Base-by-base conservation (phyloP, 1,140 invertebrate genomes). In the Bombus vancouverensis region DNA sequence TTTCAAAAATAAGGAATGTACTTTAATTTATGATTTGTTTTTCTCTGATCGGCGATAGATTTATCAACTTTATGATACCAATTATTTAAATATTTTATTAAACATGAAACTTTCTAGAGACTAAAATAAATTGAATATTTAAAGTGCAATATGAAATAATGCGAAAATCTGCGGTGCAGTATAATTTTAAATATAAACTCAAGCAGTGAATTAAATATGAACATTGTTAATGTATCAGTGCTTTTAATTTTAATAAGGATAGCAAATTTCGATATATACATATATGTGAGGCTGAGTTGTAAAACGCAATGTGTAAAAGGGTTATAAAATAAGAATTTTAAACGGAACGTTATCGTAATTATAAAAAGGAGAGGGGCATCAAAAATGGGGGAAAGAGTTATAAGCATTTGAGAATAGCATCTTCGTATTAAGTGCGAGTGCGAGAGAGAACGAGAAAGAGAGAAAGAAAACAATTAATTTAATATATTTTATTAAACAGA, bases 401-500 rank as follows among this genome's bases (percentile, higher is more conserved):
- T 81, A 87, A 72, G 39, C 83, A 62, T 34, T 70, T 39, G 47
- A 39, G 47, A 22, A 68, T 62, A 74, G 73, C 34, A 80, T 84
- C 81, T 81, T 74, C 39, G 83, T 84, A 90, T 65, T 83, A 82
- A 87, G 13, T 72, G 80, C 85, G 70, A 81, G 59, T 28, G 59
- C 25, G 59, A 28, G 59, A 62, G 59, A 62, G 59, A 62, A 78
- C 80, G 89, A 44, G 32, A 62, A 62, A 62, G 59, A n/a, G 28
- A 62, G 28, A 68, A 25, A n/a, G n/a, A 82, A 81, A 85, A 82
- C 53, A 62, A 80, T 85, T 77, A 82, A 90, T 76, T 88, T 88
- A 82, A 87, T 85, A 85, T 92, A 91, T 92, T 91, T 92, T 92
- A 91, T 83, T 92, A 91, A 87, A 81, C 65, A 82, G 81, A 87